These are phyloP conservation scores for Pelobates fuscus DNA, from an alignment of 2,113 vertebrate species.

Conservation along the genomic window DNA sequence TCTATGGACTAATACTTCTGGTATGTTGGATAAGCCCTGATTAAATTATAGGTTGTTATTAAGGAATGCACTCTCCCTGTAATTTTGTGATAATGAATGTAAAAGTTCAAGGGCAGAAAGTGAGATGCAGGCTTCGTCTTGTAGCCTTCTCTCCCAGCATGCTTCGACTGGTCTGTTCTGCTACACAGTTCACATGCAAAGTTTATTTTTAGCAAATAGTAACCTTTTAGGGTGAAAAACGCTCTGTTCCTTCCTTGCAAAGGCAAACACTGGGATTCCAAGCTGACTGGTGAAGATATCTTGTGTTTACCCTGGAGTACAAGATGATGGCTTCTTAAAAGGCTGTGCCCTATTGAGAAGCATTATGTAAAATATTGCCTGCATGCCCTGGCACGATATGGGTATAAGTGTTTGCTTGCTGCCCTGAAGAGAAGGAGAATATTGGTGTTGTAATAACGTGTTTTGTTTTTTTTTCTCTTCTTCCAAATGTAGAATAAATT, in stretches of 20 bases:
- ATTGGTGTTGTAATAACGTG: too few relatives aligned
- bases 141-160: slow-evolving; percentile 59
- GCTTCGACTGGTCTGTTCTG: slow-evolving; percentile 58
- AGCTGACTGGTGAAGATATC: slow-evolving; percentile 36
- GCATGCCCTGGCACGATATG: background rate
- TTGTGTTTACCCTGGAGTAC: slow-evolving; percentile 20
- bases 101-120: slow-evolving; percentile 68
- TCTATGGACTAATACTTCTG: slow-evolving; percentile 59
- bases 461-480: too few relatives aligned
- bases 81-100: slow-evolving; percentile 78
- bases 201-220: slow-evolving; percentile 61
- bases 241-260: slow-evolving; percentile 49
- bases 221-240: slow-evolving; percentile 56
- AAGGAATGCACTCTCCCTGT: slow-evolving; percentile 71
- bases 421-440: too few relatives aligned
- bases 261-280: slow-evolving; percentile 43
- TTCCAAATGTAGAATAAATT: too few relatives aligned
- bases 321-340: slow-evolving; percentile 7
- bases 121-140: slow-evolving; percentile 62
- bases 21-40: slow-evolving; percentile 64
- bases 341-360: background rate
- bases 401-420: background rate
- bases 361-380: slow-evolving; percentile 49
- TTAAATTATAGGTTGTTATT: slow-evolving; percentile 68
- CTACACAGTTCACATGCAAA: slow-evolving; percentile 51